A percentile compares a stretch with the other conserved stretches of the same genome.
Conservation (phyloP, 2,113 vertebrate genomes). For the Phycodurus eques region DNA sequence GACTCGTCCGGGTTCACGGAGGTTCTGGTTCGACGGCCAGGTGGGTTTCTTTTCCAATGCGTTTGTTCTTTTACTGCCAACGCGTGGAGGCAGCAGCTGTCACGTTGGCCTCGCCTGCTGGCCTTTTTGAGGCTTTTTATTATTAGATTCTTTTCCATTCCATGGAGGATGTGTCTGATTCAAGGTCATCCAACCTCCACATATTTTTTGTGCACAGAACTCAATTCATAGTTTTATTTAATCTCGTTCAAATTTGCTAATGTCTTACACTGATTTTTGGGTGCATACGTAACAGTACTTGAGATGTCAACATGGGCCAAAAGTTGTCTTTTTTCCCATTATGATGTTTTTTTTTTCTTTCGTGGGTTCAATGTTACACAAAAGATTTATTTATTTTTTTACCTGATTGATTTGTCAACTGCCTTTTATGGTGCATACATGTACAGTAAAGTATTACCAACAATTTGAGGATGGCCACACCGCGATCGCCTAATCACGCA, state of each 20-base stretch:
- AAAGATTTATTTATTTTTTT: too few relatives aligned
- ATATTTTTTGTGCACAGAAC: not conserved
- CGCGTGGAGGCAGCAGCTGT: not conserved
- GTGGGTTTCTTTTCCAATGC: slow-evolving; percentile 61
- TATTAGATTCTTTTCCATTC: not conserved
- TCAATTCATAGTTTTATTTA: not conserved
- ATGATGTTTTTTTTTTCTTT: not conserved
- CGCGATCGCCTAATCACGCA: too few relatives aligned
- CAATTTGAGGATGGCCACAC: too few relatives aligned
- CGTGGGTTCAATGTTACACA: not conserved
- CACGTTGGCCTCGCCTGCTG: not conserved
- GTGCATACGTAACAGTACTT: not conserved
- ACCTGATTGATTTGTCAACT: too few relatives aligned
- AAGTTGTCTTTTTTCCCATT: not conserved
- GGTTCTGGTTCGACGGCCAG: slow-evolving; percentile 86
- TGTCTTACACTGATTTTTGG: not conserved
- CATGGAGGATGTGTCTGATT: not conserved
- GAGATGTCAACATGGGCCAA: not conserved
- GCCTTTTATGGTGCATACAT: too few relatives aligned
- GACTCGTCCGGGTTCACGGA: slow-evolving; percentile 84
- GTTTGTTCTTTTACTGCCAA: not conserved
- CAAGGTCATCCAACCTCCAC: not conserved
- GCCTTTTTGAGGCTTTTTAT: not conserved
- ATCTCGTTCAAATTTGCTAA: not conserved
- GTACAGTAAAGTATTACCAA: too few relatives aligned